These are phyloP conservation scores for Xestobium rufovillosum DNA, from an alignment of 2,888 invertebrate species.

Conservation along the genomic window DNA sequence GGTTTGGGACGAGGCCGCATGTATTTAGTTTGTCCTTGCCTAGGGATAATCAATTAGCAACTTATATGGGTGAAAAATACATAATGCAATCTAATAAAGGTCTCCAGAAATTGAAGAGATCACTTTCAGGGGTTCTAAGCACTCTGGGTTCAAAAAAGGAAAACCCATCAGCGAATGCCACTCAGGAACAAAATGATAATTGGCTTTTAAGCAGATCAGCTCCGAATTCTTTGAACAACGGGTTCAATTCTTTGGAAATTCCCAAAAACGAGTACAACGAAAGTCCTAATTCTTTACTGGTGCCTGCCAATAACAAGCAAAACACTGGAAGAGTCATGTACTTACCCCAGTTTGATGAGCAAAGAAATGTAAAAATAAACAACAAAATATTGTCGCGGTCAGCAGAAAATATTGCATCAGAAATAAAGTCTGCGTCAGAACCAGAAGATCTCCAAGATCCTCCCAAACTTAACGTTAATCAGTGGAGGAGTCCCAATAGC, in stretches of 20 bases:
- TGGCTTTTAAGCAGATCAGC: conserved; percentile 79
- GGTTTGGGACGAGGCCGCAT: conserved; percentile 42
- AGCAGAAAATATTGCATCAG: conserved; percentile 42
- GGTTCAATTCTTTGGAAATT: conserved; percentile 39
- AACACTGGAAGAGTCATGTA: conserved; percentile 71
- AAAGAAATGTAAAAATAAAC: conserved; percentile 13
- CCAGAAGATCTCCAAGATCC: conserved; percentile 39
- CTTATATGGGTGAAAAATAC: conserved; percentile 40
- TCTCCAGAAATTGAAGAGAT: conserved; percentile 60
- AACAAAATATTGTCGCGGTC: conserved; percentile 40
- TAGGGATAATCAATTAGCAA: conserved; percentile 50
- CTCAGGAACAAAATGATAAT: conserved; percentile 51
- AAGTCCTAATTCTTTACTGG: conserved; percentile 27
- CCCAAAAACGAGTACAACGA: conserved; percentile 26
- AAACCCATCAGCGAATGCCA: conserved; percentile 24
- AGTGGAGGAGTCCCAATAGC: conserved; percentile 21
- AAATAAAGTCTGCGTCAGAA: conserved; percentile 26
- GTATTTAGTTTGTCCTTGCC: conserved; percentile 72
- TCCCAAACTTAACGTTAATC: conserved; percentile 17
- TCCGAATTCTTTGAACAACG: conserved; percentile 67
- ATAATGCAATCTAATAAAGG: conserved; percentile 28
- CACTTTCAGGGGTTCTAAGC: conserved; percentile 53
- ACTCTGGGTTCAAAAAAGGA: conserved; percentile 30
- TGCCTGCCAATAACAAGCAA: conserved; percentile 28
- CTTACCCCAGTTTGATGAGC: conserved; percentile 46